Base-by-base conservation (phyloP, 2,797 vertebrate species). In the Moxostoma hubbsi region DNA sequence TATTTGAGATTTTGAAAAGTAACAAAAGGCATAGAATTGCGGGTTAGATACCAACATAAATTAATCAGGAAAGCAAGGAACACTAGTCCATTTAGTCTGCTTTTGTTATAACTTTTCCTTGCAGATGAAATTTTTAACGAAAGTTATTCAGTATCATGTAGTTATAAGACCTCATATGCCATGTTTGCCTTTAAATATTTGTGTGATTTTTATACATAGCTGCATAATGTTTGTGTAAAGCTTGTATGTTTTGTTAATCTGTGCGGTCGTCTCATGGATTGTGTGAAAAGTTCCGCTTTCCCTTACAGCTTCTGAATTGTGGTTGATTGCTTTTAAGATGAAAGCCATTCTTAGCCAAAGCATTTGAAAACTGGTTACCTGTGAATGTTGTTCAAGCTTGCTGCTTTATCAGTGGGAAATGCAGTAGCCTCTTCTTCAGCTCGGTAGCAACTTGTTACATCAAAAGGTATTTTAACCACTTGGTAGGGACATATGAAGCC, bases 321-420 rank as follows among this genome's bases (percentile, higher is more conserved):
- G 90, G 90, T 84, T 91, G 92, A 90, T 91, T 91, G 90, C 86
- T 92, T 93, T 92, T 92, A 92, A 92, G 92, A 73, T 88, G 85
- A 92, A 90, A 89, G 89, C 87, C 85, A 81, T 89, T 90, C 89
- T 89, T 86, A 85, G 81, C 84, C 86, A 85, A 87, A 82, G 84
- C 77, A 79, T 75, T 76, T 78, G 82, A 81, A 86, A 82, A 68
- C 84, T 83, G 85, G 88, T 85, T 87, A 83, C 77, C 86, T 85
- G 82, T 89, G 86, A 83, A 70, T 84, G 58, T 69, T 81, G 87
- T 87, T 87, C 85, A 89, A 88, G 88, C 86, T 82, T 71, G 45
- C 77, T 77, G 85, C 87, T 87, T 87, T 80, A 83, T 89, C 84
- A 73, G 75, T 9, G 88, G 85, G 85, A 90, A 90, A 90, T 87